Base-by-base conservation (phyloP, 2,888 invertebrate genomes). In the Mayetiola destructor region DNA sequence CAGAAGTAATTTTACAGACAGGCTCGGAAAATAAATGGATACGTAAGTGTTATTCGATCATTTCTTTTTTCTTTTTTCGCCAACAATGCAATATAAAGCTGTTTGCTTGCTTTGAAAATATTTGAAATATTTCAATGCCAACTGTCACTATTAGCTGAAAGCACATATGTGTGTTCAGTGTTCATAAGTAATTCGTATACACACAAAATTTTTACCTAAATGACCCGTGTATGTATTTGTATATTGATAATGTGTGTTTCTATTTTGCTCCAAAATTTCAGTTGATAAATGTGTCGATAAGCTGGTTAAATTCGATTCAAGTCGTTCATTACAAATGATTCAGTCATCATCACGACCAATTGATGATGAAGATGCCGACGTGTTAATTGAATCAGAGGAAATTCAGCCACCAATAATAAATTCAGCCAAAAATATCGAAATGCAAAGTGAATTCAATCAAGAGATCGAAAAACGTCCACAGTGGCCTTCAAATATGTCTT, bases 211-310 rank as follows among this genome's bases (percentile, higher is more conserved):
- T n/a, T n/a, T n/a, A n/a, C n/a, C n/a, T n/a, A n/a, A n/a, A n/a
- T n/a, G n/a, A n/a, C n/a, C n/a, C n/a, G n/a, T n/a, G n/a, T n/a
- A n/a, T n/a, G n/a, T n/a, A n/a, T n/a, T n/a, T n/a, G n/a, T n/a
- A 48, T 27, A 1, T 48, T 30, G n/a, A 10, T 12, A 14, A 20
- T n/a, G 29, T 27, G 39, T 54, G 21, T 52, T 56, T 20, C 10
- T 53, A 36, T 37, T 30, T 20, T 56, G 16, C 42, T 32, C 42
- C n/a, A 18, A 3, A 40, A 42, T 16, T 56, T 21, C 23, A 60
- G 59, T 60, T 53, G 60, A 60, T 30, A 37, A 56, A 9, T 61
- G 61, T 35, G 59, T 60, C 9, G 59, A 60, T 21, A 36, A 56
- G 14, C 35, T 61, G 8, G 59, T 61, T 20, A 55, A 56, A 36